Conservation (phyloP, 92 coral and sea anemone species). For the Parazoanthus swiftii region DNA sequence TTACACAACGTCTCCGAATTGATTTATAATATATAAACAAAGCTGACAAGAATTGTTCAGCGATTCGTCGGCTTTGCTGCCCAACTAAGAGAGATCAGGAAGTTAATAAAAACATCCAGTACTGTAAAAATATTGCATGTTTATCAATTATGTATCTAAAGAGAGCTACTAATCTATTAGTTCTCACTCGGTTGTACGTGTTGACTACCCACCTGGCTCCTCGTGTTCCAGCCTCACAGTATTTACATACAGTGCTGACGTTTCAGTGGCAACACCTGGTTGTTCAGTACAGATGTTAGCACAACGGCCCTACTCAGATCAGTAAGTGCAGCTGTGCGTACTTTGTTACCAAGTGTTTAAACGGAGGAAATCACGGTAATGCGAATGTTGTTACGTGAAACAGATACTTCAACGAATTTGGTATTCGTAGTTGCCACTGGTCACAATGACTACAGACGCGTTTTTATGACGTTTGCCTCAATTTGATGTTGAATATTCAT, state of each 20-base stretch:
- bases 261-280: slow-evolving; percentile 27
- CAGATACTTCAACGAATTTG: no score
- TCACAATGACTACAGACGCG: no score
- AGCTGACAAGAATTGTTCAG: no score
- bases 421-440: no score
- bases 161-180: background rate
- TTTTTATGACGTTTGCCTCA: no score
- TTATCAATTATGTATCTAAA: background rate
- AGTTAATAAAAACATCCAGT: no score
- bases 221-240: slow-evolving; percentile 4
- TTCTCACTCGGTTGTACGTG: background rate
- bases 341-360: background rate
- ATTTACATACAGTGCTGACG: slow-evolving; percentile 27
- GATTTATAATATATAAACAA: no score
- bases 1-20: no score
- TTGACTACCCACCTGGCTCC: slow-evolving; percentile 32
- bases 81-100: background rate
- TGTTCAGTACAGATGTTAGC: slow-evolving; percentile 3
- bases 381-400: no score
- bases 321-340: slow-evolving; percentile 8
- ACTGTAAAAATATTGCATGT: background rate
- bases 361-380: background rate
- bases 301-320: background rate
- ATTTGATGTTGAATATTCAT: no score
- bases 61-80: no score